Percentiles rank a stretch among this genome's conserved stretches.
These are phyloP conservation scores for Ectemnius lituratus DNA, from an alignment of 2,888 invertebrate species.

Conservation along the genomic window DNA sequence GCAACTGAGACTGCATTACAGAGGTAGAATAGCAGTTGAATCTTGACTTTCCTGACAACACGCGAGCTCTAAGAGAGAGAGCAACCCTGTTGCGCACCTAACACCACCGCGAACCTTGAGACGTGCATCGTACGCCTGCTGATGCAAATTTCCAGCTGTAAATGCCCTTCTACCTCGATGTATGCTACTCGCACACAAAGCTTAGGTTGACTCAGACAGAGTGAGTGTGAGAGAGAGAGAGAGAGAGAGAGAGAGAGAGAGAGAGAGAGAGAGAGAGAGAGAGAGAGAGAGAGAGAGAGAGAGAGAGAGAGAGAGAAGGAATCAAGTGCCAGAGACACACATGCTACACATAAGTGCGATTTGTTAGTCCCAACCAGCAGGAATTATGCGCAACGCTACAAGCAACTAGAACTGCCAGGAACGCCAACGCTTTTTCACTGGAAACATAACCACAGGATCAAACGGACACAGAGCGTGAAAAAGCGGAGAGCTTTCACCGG, in stretches of 20 bases:
- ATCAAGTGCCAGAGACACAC: background rate
- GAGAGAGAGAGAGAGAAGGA: background rate
- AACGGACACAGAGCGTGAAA: no score
- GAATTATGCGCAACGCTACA: conserved; percentile 13
- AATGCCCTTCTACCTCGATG: background rate
- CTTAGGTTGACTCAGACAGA: background rate
- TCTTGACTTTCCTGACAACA: no score
- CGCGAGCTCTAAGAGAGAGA: no score
- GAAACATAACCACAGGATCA: no score
- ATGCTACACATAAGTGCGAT: conserved; percentile 22
- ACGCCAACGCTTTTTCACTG: no score
- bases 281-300: background rate
- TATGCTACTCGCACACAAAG: background rate
- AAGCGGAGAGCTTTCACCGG: no score
- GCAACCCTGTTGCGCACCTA: no score
- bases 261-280: conserved; percentile 4
- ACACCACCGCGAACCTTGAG: no score
- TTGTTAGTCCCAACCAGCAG: conserved; percentile 12
- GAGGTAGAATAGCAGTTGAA: no score
- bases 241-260: background rate
- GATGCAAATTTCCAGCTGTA: conserved; percentile 11
- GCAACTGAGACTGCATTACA: no score
- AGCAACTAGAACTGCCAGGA: background rate
- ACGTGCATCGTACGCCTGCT: background rate
- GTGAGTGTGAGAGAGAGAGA: no score